Conservation (phyloP, 2,888 invertebrate genomes). For the Protophormia terraenovae region DNA sequence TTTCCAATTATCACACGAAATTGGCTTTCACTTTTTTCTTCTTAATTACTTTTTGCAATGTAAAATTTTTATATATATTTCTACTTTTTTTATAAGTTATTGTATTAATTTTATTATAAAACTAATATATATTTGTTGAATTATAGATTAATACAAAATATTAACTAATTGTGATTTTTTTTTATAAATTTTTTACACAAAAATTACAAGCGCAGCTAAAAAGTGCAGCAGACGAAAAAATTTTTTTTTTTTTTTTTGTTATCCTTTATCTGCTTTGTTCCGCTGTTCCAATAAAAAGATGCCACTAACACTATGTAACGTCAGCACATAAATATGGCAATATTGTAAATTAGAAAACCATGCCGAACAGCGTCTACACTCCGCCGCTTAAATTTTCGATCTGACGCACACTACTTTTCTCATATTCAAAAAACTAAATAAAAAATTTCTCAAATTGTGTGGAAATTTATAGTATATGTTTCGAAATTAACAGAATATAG, state of each 20-base stretch:
- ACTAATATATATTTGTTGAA: constrained; percentile 49
- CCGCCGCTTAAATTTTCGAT: too few relatives aligned
- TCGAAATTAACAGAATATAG: too few relatives aligned
- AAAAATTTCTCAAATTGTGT: too few relatives aligned
- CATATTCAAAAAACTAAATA: too few relatives aligned
- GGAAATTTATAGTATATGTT: too few relatives aligned
- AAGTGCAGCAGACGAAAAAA: constrained; percentile 67
- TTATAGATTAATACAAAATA: constrained; percentile 61
- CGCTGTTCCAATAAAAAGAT: constrained; percentile 31
- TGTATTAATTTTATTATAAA: constrained; percentile 62
- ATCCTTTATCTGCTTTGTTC: constrained; percentile 47
- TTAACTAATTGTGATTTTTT: constrained; percentile 61
- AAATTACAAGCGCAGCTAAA: constrained; percentile 66
- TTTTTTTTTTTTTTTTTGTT: constrained; percentile 51
- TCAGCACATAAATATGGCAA: neutral
- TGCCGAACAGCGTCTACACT: too few relatives aligned
- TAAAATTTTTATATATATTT: constrained; percentile 42
- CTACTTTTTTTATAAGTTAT: constrained; percentile 26
- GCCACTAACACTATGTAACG: constrained; percentile 3
- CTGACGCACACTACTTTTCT: too few relatives aligned
- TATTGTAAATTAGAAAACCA: too few relatives aligned
- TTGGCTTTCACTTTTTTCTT: constrained; percentile 68
- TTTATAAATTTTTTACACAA: constrained; percentile 63
- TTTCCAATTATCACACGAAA: constrained; percentile 59
- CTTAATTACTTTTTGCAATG: constrained; percentile 58